A percentile compares a stretch with the other conserved stretches of the same genome.
Evolutionary conservation across 2,888 invertebrate species (phyloP).

Genomic region (Craniophora ligustri): DNA sequence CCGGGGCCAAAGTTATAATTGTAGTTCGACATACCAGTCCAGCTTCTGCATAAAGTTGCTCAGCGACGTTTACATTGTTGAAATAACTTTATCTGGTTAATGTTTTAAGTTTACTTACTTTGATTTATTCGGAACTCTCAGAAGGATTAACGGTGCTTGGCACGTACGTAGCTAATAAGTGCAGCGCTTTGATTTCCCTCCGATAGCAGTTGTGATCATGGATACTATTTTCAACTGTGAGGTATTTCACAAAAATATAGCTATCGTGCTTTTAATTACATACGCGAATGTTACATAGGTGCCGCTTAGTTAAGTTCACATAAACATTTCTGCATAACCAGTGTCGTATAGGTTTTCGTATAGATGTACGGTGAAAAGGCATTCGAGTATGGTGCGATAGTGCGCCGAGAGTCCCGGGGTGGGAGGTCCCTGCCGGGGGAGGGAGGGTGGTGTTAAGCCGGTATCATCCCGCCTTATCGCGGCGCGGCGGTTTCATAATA

Average conservation of each 20-base stretch:
- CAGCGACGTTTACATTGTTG: constrained; percentile 82
- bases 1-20: constrained; percentile 87
- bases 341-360: constrained; percentile 74
- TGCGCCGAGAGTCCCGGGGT: constrained; percentile 64
- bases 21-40: constrained; percentile 86
- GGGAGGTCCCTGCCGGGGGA: constrained; percentile 47
- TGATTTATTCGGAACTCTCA: constrained; percentile 52
- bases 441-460: constrained; percentile 75
- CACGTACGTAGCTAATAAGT: constrained; percentile 14
- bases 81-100: constrained; percentile 83
- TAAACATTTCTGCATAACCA: constrained; percentile 75
- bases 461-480: constrained; percentile 83
- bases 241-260: no score
- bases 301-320: constrained; percentile 49
- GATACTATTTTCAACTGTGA: not conserved
- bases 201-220: constrained; percentile 1
- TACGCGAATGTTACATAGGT: constrained; percentile 24
- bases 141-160: constrained; percentile 44
- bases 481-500: constrained; percentile 84
- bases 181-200: constrained; percentile 8
- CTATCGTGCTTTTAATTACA: no score
- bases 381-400: constrained; percentile 80
- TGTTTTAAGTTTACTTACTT: constrained; percentile 75
- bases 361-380: constrained; percentile 79
- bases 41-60: constrained; percentile 84